A percentile compares a stretch with the other conserved stretches of the same genome.
These are phyloP conservation scores for Pseudococcus viburni DNA, from an alignment of 2,888 invertebrate species.

Conservation along the genomic window DNA sequence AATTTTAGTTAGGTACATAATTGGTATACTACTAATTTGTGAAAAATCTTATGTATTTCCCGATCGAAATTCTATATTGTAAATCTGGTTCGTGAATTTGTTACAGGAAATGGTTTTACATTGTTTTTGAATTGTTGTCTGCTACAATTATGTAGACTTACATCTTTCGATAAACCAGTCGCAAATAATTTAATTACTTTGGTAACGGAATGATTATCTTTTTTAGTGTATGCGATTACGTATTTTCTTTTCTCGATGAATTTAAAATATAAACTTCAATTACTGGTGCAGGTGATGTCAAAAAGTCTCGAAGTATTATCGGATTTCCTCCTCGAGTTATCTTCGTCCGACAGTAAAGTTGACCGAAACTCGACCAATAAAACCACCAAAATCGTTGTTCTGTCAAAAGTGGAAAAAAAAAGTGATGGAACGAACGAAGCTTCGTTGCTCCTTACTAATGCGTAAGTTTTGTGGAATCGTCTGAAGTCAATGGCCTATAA, in stretches of 20 bases:
- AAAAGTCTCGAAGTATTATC: slow-evolving; percentile 12
- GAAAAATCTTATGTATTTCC: too few relatives aligned
- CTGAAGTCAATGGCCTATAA: too few relatives aligned
- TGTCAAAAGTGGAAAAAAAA: neutral
- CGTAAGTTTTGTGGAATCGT: slow-evolving; percentile 47
- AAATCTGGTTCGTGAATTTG: neutral
- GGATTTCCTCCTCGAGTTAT: neutral
- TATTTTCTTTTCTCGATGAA: neutral
- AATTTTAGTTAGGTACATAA: too few relatives aligned
- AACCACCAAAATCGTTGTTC: neutral
- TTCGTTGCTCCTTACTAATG: neutral
- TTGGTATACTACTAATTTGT: too few relatives aligned
- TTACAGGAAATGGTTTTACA: slow-evolving; percentile 41
- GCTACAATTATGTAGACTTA: slow-evolving; percentile 52
- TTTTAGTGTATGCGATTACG: neutral
- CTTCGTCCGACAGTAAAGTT: neutral
- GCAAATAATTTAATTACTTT: neutral
- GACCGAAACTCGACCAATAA: neutral
- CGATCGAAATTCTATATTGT: too few relatives aligned
- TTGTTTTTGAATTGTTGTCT: slow-evolving; percentile 21
- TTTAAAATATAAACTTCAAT: neutral
- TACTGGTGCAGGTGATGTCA: neutral
- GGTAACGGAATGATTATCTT: neutral
- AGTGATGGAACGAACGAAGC: neutral
- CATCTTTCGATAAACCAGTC: slow-evolving; percentile 30